Percentiles rank a stretch among this genome's conserved stretches.
These are phyloP conservation scores for Distichodus sexfasciatus DNA, from an alignment of 2,797 vertebrate genomes.

Conservation along the genomic window DNA sequence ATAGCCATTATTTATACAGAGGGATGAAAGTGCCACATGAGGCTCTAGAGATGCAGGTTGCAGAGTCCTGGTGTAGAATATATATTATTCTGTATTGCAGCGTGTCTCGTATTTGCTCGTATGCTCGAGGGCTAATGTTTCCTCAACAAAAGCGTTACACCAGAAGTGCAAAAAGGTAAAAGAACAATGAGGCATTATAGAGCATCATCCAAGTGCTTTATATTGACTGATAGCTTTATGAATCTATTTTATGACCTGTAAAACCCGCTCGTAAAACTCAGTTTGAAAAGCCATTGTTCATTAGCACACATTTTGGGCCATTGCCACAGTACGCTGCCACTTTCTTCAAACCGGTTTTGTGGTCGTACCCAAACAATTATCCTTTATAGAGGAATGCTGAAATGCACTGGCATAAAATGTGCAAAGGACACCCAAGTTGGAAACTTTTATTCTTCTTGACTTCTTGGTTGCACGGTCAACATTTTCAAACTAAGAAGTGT, in stretches of 20 bases:
- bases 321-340: neutral
- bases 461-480: too few species aligned
- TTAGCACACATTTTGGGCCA: neutral
- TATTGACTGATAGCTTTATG: constrained; percentile 11
- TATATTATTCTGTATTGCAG: too few species aligned
- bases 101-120: too few species aligned
- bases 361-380: constrained; percentile 5
- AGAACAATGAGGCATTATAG: constrained; percentile 3
- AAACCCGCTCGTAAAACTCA: constrained; percentile 3
- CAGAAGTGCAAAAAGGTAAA: neutral
- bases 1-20: too few species aligned
- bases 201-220: neutral
- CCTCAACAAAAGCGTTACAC: neutral
- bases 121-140: too few species aligned
- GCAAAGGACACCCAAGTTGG: neutral
- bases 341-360: neutral
- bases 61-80: too few species aligned
- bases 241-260: constrained; percentile 23
- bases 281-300: constrained; percentile 25
- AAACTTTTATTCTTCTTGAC: neutral
- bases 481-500: neutral
- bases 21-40: too few species aligned
- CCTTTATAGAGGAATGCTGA: constrained; percentile 1
- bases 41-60: too few species aligned
- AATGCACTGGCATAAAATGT: neutral